These are phyloP conservation scores for Lates calcarifer DNA, from an alignment of 2,113 vertebrate species.

Conservation along the genomic window DNA sequence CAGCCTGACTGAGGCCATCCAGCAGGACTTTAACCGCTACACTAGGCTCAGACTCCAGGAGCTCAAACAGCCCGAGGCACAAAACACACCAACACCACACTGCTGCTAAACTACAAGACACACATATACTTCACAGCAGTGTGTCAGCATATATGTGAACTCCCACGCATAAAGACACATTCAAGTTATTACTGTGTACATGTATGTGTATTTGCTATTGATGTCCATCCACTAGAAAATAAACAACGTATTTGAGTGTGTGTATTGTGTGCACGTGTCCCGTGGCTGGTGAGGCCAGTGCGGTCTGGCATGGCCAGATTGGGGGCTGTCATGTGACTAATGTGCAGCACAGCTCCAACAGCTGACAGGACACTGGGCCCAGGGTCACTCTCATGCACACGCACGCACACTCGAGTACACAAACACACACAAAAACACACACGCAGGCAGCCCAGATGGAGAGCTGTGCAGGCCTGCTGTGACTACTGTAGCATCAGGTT, in stretches of 20 bases:
- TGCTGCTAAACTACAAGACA: conserved; percentile 52
- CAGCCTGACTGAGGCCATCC: conserved; percentile 57
- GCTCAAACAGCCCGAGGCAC: conserved; percentile 70
- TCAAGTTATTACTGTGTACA: background rate
- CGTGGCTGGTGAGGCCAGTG: conserved; percentile 79
- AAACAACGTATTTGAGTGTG: conserved; percentile 19
- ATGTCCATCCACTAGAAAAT: conserved; percentile 12
- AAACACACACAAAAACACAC: conserved; percentile 46
- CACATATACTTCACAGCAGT: conserved; percentile 29
- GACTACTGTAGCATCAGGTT: conserved; percentile 83
- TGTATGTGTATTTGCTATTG: background rate
- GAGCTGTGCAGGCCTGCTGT: conserved; percentile 79
- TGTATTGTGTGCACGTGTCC: conserved; percentile 55
- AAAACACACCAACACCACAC: conserved; percentile 57
- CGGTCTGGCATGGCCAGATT: conserved; percentile 85
- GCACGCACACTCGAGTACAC: conserved; percentile 42
- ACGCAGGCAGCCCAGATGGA: conserved; percentile 81
- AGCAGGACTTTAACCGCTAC: conserved; percentile 81
- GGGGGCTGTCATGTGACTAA: conserved; percentile 87
- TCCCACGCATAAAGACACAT: background rate
- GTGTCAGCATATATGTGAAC: conserved; percentile 24
- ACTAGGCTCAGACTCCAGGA: conserved; percentile 73
- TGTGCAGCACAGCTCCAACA: conserved; percentile 86
- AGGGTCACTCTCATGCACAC: conserved; percentile 78
- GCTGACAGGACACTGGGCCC: conserved; percentile 86